phyloP scores from a whole-genome alignment of 2,797 vertebrate genomes.

The Rhinoraja longicauda region DNA sequence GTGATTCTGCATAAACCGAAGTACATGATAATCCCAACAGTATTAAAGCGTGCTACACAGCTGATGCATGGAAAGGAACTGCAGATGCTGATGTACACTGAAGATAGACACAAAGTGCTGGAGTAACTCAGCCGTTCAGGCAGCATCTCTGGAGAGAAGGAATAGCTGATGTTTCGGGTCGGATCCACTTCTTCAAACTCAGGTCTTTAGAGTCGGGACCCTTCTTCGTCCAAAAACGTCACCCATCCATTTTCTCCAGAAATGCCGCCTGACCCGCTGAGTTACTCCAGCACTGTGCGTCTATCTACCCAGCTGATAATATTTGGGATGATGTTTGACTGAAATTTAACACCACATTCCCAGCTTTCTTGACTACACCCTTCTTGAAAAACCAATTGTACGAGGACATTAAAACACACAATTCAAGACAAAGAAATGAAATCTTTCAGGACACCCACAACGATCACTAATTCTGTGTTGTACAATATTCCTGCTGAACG shows the following conservation, averaged over 20 bases:
- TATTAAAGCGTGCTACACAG: background rate
- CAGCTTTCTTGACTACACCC: background rate
- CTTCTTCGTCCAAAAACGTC: too few relatives aligned
- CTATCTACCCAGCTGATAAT: background rate
- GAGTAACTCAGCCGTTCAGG: too few relatives aligned
- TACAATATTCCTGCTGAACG: slow-evolving; percentile 57
- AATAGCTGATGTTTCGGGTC: too few relatives aligned
- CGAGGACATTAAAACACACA: background rate
- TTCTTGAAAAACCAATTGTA: background rate
- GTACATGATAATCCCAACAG: background rate
- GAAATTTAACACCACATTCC: background rate
- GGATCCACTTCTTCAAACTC: too few relatives aligned
- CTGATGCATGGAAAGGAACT: background rate
- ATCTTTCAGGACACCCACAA: background rate
- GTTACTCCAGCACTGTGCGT: too few relatives aligned
- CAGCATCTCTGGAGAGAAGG: too few relatives aligned
- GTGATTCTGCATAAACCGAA: background rate
- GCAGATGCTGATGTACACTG: too few relatives aligned
- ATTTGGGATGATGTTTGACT: background rate
- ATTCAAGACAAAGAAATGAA: slow-evolving; percentile 22
- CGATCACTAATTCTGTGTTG: slow-evolving; percentile 58
- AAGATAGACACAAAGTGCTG: too few relatives aligned
- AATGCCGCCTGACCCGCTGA: too few relatives aligned
- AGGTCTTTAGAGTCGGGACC: too few relatives aligned
- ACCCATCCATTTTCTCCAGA: too few relatives aligned